Evolutionary conservation across 2,888 invertebrate genomes (phyloP).

Genomic region (Torymus texanus): DNA sequence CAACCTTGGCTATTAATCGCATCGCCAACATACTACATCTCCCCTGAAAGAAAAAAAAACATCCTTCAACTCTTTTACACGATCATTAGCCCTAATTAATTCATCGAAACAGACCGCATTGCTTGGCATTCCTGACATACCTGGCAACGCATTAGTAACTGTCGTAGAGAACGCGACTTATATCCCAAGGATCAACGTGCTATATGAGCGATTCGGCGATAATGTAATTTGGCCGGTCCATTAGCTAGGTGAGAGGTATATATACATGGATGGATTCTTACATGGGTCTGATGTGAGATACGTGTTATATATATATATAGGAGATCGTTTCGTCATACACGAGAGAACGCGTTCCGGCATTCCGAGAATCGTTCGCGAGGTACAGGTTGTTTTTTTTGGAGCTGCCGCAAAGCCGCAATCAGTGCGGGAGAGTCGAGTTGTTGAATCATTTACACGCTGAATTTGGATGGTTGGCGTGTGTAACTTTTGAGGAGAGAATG

Average conservation of each 20-base stretch:
- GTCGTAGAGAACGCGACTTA: slow-evolving; percentile 22
- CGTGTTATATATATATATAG: too few relatives aligned
- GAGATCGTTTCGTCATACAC: neutral
- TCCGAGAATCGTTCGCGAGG: slow-evolving; percentile 36
- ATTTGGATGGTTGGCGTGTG: slow-evolving; percentile 29
- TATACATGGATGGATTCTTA: slow-evolving; percentile 11
- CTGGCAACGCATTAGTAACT: slow-evolving; percentile 38
- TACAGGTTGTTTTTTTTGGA: slow-evolving; percentile 9
- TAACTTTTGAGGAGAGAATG: too few relatives aligned
- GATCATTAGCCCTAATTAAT: slow-evolving; percentile 47
- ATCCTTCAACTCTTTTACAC: slow-evolving; percentile 15
- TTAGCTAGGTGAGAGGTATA: slow-evolving; percentile 45
- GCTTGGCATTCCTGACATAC: neutral
- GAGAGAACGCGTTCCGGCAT: neutral
- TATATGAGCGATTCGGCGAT: slow-evolving; percentile 30
- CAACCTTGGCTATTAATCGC: slow-evolving; percentile 19
- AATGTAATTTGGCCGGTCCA: slow-evolving; percentile 55
- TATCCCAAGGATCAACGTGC: slow-evolving; percentile 11
- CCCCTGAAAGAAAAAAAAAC: neutral
- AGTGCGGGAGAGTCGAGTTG: neutral
- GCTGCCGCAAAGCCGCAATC: slow-evolving; percentile 19
- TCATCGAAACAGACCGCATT: neutral
- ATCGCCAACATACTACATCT: neutral
- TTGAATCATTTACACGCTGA: slow-evolving; percentile 49
- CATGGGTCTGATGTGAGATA: neutral